Evolutionary conservation across 2,113 vertebrate genomes (phyloP), one percentile per base, ranked within the genome.

Genomic region (Ibidorhyncha struthersii): DNA sequence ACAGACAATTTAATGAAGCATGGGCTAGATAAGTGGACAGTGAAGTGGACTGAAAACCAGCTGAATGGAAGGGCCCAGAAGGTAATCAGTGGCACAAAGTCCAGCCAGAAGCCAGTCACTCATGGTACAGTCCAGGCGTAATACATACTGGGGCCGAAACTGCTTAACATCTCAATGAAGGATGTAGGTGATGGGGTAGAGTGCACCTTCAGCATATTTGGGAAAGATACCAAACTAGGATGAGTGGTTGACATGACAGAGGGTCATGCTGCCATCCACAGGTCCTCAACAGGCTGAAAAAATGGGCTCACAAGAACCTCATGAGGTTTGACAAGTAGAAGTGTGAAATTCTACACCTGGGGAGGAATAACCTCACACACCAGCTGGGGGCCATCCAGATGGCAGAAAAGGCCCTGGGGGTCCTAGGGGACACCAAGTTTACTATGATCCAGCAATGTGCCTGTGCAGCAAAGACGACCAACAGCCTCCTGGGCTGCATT

Each of bases 51-150:
- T 56, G 21, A 86, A 65, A 76, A 38, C 1, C 27, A 8, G 5
- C 9, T 72, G 10, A 65, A 32, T 47, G 25, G 22, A 5, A 72
- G 53, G 12, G 41, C 26, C 56, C 19, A 52, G 50, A 65, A 23
- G 0, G 38, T 23, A 55, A n/a, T 20, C 38, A 47, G 23, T 14
- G 15, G 14, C 41, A 78, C 7, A 19, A 85, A 87, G 19, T 45
- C n/a, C 45, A 74, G 0, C 0, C 3, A 47, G 55, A 79, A 4
- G 3, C 8, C 58, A 56, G 11, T 14, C 6, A 14, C 18, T n/a
- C 45, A 8, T 47, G 7, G 9, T 66, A 21, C 47, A 34, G 73
- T 6, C 5, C 30, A 74, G 6, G 8, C 1, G 6, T 12, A 29
- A 61, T 7, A 27, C 41, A 25, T 23, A 12, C 18, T n/a, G 8